Evolutionary conservation across 2,888 invertebrate genomes (phyloP).

Genomic region (Lepidocyrtoides sp.): DNA sequence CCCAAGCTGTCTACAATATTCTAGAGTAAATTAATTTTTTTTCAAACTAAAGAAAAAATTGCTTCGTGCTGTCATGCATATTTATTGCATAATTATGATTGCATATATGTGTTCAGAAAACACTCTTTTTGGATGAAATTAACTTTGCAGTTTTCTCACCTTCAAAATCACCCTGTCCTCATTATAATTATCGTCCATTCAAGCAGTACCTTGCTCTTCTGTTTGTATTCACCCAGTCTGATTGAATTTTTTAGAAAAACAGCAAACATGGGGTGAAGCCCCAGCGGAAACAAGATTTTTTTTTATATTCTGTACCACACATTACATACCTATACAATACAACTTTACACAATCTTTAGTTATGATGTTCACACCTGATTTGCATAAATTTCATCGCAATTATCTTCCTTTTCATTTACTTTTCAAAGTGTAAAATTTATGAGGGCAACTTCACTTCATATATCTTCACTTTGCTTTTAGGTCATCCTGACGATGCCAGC

Average conservation of each 20-base stretch:
- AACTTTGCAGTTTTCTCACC: conserved; percentile 1
- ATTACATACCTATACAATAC: too few species aligned
- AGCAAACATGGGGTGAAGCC: too few species aligned
- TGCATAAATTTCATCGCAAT: conserved; percentile 24
- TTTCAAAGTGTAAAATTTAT: background rate
- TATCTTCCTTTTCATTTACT: conserved; percentile 6
- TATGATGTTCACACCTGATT: conserved; percentile 28
- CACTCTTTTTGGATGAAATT: background rate
- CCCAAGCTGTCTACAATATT: too few species aligned
- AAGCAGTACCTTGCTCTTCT: too few species aligned
- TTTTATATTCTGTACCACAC: too few species aligned
- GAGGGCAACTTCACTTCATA: background rate
- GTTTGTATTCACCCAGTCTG: too few species aligned
- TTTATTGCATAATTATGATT: conserved; percentile 6
- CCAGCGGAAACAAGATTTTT: too few species aligned
- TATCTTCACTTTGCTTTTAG: too few species aligned
- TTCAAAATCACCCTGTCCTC: background rate
- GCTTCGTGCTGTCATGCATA: background rate
- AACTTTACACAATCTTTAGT: too few species aligned
- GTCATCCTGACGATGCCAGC: too few species aligned
- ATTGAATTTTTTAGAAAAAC: too few species aligned
- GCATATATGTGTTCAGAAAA: background rate
- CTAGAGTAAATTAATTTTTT: conserved; percentile 2
- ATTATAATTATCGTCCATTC: too few species aligned
- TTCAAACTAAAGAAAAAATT: background rate